These are phyloP conservation scores for Proales similis DNA, from an alignment of 1,140 invertebrate genomes.

Conservation along the genomic window DNA sequence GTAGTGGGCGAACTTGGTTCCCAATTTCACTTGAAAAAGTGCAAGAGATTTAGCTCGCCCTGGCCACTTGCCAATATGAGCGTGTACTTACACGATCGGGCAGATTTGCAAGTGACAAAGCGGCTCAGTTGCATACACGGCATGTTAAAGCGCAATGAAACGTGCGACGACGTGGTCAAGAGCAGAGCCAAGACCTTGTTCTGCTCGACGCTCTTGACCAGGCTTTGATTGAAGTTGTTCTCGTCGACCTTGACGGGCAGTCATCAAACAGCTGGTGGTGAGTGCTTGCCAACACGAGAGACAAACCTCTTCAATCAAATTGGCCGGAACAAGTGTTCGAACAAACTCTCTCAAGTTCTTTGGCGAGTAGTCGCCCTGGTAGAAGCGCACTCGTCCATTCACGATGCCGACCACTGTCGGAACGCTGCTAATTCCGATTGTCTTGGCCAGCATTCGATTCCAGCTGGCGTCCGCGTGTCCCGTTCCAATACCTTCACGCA, in stretches of 20 bases:
- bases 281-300: no score
- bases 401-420: slow-evolving; percentile 73
- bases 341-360: slow-evolving; percentile 46
- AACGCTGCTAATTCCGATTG: slow-evolving; percentile 68
- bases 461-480: slow-evolving; percentile 75
- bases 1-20: not conserved
- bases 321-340: slow-evolving; percentile 43
- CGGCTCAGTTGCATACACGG: slow-evolving; percentile 27
- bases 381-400: slow-evolving; percentile 67
- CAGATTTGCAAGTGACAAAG: slow-evolving; percentile 4
- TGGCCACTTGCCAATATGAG: not conserved
- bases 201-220: not conserved
- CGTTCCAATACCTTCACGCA: slow-evolving; percentile 48
- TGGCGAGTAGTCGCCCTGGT: slow-evolving; percentile 42
- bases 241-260: no score
- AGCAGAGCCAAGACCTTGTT: slow-evolving; percentile 31
- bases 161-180: slow-evolving; percentile 10
- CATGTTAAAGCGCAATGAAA: slow-evolving; percentile 27
- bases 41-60: not conserved
- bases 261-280: no score
- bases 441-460: slow-evolving; percentile 65
- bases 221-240: slow-evolving; percentile 10
- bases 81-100: not conserved
- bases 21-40: not conserved
- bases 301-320: slow-evolving; percentile 40